Base-by-base conservation (phyloP, 1,140 invertebrate species). In the Aphelenchoides avenae region DNA sequence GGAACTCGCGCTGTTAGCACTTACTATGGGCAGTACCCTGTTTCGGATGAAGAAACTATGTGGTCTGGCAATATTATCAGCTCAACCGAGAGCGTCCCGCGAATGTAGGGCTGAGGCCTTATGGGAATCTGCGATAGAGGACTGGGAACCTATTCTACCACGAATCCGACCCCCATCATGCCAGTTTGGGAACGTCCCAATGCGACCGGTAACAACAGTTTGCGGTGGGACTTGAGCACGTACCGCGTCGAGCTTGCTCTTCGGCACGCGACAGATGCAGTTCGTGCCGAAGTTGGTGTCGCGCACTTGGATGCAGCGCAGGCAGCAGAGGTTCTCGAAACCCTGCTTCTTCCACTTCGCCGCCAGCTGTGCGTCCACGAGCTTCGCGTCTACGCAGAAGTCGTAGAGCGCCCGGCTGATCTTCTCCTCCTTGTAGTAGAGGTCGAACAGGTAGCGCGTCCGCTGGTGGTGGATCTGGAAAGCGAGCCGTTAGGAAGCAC, bases 281-380 rank as follows among this genome's bases (percentile, higher is more conserved):
- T 97, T 98, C 0, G 95, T 98, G 1, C 89, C 91, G 81, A 99
- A 99, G 80, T 98, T 99, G 2, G 95, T 99, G 73, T 99, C 93
- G 71, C 93, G 84, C 0, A 90, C 89, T 76, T 99, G 95, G 73
- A 99, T 97, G 77, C 95, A 99, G 9, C 93, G 82, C n/a, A 99
- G 80, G 78, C 95, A 99, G 74, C 95, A 99, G 4, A 99, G 80
- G 78, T 97, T 99, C 80, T 99, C 95, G 81, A 97, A 99, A 0
- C 95, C 95, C 64, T 91, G 88, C 79, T 99, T 99, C 78, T 98
- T 98, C 95, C 95, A 99, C 78, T 99, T 99, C 0, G 95, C 95
- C 70, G 99, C 98, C 1, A 99, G 80, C 77, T 96, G 95, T 58
- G 86, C 86, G 77, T 99, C 94, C 0, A 94, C 94, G 59, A 98